These are phyloP conservation scores for Zaprionus tsacasi DNA, from an alignment of 1,140 invertebrate species.

Conservation along the genomic window DNA sequence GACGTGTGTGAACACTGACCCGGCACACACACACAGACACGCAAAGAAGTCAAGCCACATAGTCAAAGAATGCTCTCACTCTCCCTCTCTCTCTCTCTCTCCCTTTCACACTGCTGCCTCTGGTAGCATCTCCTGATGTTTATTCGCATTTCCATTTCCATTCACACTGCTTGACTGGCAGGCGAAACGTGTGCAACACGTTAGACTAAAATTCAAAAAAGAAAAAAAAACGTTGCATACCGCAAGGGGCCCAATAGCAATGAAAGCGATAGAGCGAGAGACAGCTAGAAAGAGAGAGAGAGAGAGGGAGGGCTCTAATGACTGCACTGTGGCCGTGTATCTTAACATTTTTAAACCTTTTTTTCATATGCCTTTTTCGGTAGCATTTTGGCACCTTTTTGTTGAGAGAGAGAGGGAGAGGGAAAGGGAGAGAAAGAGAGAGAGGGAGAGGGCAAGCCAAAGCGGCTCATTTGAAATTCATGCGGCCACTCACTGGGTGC, in stretches of 20 bases:
- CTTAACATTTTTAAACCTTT: conserved; percentile 45
- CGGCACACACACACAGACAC: conserved; percentile 11
- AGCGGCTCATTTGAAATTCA: conserved; percentile 81
- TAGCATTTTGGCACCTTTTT: conserved; percentile 44
- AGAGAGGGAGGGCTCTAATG: conserved; percentile 49
- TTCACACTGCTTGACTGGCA: conserved; percentile 41
- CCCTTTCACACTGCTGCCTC: background rate
- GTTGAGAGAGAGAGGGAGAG: conserved; percentile 1
- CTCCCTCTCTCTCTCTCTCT: conserved; percentile 5
- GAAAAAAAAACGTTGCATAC: conserved; percentile 4
- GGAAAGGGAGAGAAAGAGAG: background rate
- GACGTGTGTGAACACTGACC: conserved; percentile 44
- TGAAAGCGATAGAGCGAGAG: background rate
- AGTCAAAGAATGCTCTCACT: conserved; percentile 28
- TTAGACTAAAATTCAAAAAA: conserved; percentile 26
- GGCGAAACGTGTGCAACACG: conserved; percentile 75
- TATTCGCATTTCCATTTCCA: conserved; percentile 50
- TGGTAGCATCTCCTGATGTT: conserved; percentile 29
- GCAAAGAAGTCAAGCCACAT: conserved; percentile 3
- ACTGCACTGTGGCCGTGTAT: conserved; percentile 55
- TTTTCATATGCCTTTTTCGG: conserved; percentile 23
- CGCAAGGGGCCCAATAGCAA: background rate
- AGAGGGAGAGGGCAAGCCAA: conserved; percentile 12
- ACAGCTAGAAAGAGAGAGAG: background rate
- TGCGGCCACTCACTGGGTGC: conserved; percentile 82